A percentile compares a stretch with the other conserved stretches of the same genome.
These are phyloP conservation scores for Calliphora vicina DNA, from an alignment of 1,140 invertebrate genomes.

Conservation along the genomic window DNA sequence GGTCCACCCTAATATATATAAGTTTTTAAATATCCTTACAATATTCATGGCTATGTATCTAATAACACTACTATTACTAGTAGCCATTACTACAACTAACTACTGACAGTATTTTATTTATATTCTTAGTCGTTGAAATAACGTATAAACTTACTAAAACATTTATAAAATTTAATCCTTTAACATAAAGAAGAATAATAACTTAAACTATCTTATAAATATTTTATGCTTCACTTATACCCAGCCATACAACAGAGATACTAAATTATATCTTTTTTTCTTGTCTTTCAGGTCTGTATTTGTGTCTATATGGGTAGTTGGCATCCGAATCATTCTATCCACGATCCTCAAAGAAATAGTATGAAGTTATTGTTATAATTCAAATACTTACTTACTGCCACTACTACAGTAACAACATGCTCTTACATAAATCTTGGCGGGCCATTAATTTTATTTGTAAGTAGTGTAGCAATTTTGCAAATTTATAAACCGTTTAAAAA, in stretches of 20 bases:
- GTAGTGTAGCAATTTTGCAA: not conserved
- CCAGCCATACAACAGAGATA: not conserved
- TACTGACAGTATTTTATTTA: no score
- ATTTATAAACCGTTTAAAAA: slow-evolving; percentile 3
- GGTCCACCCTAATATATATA: no score
- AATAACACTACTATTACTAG: no score
- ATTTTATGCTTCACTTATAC: not conserved
- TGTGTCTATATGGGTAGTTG: not conserved
- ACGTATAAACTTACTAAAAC: not conserved
- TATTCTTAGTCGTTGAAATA: no score
- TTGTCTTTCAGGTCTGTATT: not conserved
- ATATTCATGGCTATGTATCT: no score
- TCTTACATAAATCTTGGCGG: not conserved
- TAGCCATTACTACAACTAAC: no score
- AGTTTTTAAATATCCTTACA: no score
- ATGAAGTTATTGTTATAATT: no score
- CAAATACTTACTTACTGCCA: not conserved
- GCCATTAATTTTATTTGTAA: not conserved
- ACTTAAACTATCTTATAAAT: not conserved
- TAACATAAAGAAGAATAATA: not conserved
- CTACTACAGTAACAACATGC: not conserved
- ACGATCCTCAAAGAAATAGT: not conserved
- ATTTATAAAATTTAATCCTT: not conserved
- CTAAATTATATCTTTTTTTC: not conserved
- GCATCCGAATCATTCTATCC: not conserved